Evolutionary conservation across 30 jellyfish, hydroid and myxozoan species (phyloP).

Genomic region (Nemopilema nomurai): DNA sequence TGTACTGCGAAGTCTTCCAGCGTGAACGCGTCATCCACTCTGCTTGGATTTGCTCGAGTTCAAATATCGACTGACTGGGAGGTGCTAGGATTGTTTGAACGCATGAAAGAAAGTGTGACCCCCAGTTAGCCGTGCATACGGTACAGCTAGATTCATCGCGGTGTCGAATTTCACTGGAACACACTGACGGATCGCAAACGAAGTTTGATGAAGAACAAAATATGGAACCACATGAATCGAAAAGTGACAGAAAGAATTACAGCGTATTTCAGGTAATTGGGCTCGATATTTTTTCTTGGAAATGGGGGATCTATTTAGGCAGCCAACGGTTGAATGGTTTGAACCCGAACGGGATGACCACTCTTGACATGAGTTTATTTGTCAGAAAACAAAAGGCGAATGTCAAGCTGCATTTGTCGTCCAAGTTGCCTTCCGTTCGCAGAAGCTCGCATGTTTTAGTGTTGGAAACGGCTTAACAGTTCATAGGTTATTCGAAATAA

Average conservation of each 20-base stretch:
- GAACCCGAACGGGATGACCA: background rate
- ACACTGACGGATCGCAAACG: slow-evolving; percentile 21
- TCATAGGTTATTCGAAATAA: background rate
- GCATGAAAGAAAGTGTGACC: slow-evolving; percentile 25
- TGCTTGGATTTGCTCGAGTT: background rate
- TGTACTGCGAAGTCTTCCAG: background rate
- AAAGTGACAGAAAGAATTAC: slow-evolving; percentile 4
- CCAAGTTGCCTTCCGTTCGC: background rate
- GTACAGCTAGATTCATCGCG: slow-evolving; percentile 28
- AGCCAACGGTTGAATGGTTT: background rate
- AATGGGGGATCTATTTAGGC: background rate
- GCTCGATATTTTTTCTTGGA: background rate
- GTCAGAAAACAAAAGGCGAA: background rate
- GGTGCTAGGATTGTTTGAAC: background rate
- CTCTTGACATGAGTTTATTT: slow-evolving; percentile 5
- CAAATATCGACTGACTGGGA: background rate
- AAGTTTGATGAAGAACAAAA: background rate
- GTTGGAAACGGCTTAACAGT: background rate
- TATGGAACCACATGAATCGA: slow-evolving; percentile 13
- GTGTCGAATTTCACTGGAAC: slow-evolving; percentile 57
- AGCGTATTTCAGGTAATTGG: slow-evolving; percentile 22
- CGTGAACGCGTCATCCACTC: background rate
- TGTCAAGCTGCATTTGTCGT: background rate
- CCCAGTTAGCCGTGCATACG: slow-evolving; percentile 21
- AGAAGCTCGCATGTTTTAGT: background rate